Conservation (phyloP, 2,797 vertebrate species). For the Pachyuromys duprasi region DNA sequence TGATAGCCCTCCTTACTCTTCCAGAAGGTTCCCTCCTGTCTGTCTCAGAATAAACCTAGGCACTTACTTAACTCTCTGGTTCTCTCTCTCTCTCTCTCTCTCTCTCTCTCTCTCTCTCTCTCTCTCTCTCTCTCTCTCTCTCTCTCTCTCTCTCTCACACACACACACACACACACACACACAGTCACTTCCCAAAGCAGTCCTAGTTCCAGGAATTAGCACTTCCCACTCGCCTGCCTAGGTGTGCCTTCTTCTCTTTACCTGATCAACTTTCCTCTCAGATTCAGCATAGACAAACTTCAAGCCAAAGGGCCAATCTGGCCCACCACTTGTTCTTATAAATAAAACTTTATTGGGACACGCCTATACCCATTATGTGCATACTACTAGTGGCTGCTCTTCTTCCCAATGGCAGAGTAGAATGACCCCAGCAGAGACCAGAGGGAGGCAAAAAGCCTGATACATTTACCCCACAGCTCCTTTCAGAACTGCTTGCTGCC, state of each 20-base stretch:
- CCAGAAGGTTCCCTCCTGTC: neutral
- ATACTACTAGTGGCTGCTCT: neutral
- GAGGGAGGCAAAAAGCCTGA: fast-evolving
- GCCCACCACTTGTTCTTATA: neutral
- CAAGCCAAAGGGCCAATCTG: neutral
- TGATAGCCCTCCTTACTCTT: fast-evolving
- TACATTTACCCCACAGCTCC: neutral
- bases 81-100: neutral
- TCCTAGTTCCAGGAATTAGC: neutral
- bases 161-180: neutral
- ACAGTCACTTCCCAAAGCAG: neutral
- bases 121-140: neutral
- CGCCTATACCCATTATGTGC: neutral
- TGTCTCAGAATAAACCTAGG: neutral
- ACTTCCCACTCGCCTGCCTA: no score
- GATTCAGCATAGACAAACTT: neutral
- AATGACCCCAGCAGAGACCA: neutral
- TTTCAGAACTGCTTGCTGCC: neutral
- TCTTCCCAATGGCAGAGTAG: neutral
- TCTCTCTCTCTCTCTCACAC: neutral
- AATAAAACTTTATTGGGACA: constrained; percentile 63
- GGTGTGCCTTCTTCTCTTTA: neutral
- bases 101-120: neutral
- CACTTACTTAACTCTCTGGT: neutral
- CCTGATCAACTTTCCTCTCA: neutral